Evolutionary conservation across 1,140 invertebrate genomes (phyloP).

Genomic region (Euura lappo): DNA sequence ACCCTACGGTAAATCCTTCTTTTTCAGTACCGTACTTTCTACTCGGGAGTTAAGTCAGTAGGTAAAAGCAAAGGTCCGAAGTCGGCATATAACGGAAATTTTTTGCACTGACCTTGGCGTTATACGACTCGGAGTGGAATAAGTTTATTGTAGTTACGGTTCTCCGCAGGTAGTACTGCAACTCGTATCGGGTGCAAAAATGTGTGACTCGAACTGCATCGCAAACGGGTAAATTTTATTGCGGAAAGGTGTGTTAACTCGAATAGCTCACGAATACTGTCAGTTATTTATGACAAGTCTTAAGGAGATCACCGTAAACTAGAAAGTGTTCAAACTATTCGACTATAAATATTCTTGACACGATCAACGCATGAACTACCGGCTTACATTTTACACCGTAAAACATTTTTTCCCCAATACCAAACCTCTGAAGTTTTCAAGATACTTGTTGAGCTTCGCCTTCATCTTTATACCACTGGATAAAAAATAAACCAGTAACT

Average conservation of each 20-base stretch:
- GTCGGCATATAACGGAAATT: neutral
- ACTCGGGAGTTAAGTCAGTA: neutral
- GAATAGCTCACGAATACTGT: neutral
- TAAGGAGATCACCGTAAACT: slow-evolving; percentile 1
- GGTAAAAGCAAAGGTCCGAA: neutral
- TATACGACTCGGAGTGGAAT: neutral
- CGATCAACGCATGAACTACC: neutral
- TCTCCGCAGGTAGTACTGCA: neutral
- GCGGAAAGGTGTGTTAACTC: neutral
- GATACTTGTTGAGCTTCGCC: no score
- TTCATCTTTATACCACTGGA: no score
- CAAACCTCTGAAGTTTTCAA: neutral
- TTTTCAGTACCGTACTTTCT: neutral
- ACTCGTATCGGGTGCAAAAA: neutral
- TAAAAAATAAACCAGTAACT: no score
- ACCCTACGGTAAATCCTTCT: no score
- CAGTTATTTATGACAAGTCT: neutral
- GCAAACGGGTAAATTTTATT: slow-evolving; percentile 5
- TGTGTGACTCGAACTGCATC: neutral
- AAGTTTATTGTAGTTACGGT: slow-evolving; percentile 3
- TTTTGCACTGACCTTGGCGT: neutral
- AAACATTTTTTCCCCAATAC: neutral
- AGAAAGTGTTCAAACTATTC: neutral
- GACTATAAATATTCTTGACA: slow-evolving; percentile 2
- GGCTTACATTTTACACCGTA: neutral